A percentile compares a stretch with the other conserved stretches of the same genome.
Conservation (phyloP, 2,113 vertebrate genomes). For the Isichthys henryi region DNA sequence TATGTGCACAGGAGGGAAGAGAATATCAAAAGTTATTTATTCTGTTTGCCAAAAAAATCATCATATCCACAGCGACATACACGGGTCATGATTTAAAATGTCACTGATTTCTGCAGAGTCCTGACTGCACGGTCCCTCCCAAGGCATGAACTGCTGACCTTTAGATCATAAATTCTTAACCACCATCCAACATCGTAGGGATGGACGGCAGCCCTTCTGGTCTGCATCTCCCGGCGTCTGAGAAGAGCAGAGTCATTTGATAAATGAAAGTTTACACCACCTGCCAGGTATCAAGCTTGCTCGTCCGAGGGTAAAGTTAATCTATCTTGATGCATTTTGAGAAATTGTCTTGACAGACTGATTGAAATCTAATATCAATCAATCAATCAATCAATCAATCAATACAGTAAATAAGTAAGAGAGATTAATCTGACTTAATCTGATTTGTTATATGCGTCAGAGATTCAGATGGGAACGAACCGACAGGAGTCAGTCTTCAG, state of each 20-base stretch:
- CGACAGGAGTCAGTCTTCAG: not conserved
- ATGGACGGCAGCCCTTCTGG: not conserved
- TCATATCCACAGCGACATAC: conserved; percentile 3
- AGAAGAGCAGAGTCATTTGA: not conserved
- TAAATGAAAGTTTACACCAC: not conserved
- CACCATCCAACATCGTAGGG: not conserved
- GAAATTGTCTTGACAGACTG: not conserved
- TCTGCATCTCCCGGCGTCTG: not conserved
- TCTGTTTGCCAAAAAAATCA: not conserved
- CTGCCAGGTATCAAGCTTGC: not conserved
- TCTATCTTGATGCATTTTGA: not conserved
- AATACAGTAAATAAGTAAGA: not conserved
- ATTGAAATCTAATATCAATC: not conserved
- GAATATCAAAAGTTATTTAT: not conserved
- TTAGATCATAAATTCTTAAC: not conserved
- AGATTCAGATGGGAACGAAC: not conserved
- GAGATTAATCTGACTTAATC: not conserved
- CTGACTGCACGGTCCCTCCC: not conserved
- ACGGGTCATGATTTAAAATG: not conserved
- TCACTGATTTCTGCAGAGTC: not conserved
- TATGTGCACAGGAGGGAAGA: conserved; percentile 2
- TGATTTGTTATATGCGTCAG: not conserved
- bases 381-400: not conserved
- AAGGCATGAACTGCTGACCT: not conserved
- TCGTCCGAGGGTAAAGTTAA: not conserved